Percentiles rank a stretch among this genome's conserved stretches.
phyloP scores from a whole-genome alignment of 2,113 vertebrate species.

The Phocoena phocoena region DNA sequence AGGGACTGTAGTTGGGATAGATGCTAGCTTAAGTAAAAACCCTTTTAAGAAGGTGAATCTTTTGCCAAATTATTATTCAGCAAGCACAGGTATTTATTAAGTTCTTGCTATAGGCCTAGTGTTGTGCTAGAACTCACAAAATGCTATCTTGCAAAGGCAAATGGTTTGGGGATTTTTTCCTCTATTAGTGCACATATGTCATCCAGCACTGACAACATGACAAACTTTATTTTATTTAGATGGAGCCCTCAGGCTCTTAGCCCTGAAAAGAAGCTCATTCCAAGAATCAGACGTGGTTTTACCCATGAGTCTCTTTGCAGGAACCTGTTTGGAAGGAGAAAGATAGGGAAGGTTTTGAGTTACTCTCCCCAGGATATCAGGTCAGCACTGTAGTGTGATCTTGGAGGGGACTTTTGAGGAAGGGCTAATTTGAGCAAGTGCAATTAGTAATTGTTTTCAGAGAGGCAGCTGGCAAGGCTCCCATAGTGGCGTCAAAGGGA shows the following conservation, averaged over 20 bases:
- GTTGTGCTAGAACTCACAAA: neutral
- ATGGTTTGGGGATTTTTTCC: neutral
- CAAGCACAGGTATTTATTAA: neutral
- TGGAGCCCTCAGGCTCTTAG: neutral
- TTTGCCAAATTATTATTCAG: neutral
- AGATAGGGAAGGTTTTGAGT: neutral
- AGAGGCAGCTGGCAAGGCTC: constrained; percentile 42
- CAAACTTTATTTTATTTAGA: neutral
- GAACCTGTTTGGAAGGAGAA: neutral
- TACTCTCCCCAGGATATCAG: neutral
- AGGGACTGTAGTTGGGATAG: neutral
- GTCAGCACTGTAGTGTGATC: neutral
- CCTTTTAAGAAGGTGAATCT: neutral
- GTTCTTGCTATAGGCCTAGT: neutral
- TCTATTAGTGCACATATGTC: neutral
- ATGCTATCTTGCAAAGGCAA: neutral
- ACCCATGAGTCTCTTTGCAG: neutral
- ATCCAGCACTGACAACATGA: neutral
- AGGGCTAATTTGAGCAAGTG: constrained; percentile 49
- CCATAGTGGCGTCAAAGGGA: constrained; percentile 22
- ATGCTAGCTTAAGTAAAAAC: neutral
- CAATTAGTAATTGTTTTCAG: constrained; percentile 70
- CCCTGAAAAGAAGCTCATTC: neutral
- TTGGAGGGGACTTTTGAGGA: neutral
- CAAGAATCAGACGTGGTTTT: neutral